Evolutionary conservation across 2,113 vertebrate genomes (phyloP).

Genomic region (Tichodroma muraria): DNA sequence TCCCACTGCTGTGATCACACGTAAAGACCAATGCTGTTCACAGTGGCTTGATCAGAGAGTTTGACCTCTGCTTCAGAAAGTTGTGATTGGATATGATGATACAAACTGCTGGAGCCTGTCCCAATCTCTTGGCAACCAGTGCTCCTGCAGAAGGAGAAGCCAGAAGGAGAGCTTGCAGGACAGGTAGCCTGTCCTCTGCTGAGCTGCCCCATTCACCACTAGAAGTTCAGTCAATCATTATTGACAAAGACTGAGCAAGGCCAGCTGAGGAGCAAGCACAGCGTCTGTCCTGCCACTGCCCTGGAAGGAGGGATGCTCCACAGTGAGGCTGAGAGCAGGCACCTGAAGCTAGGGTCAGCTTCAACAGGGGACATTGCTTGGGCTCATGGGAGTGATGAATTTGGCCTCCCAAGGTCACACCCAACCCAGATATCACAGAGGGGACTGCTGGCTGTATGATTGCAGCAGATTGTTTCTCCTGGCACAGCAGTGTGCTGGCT

Average conservation of each 20-base stretch:
- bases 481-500: background rate
- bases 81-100: background rate
- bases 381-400: background rate
- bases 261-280: background rate
- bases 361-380: background rate
- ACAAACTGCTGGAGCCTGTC: background rate
- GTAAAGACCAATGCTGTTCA: background rate
- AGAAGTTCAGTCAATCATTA: background rate
- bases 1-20: background rate
- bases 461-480: background rate
- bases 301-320: background rate
- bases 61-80: background rate
- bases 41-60: background rate
- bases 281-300: background rate
- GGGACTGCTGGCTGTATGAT: background rate
- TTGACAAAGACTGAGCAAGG: background rate
- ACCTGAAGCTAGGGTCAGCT: background rate
- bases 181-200: background rate
- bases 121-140: background rate
- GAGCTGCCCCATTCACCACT: background rate
- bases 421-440: background rate
- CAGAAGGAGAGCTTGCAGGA: background rate
- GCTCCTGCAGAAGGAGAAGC: no score
- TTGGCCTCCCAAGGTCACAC: background rate
- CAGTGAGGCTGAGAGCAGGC: background rate